These are phyloP conservation scores for Aradophagus sp. DNA, from an alignment of 1,140 invertebrate genomes.

Conservation along the genomic window DNA sequence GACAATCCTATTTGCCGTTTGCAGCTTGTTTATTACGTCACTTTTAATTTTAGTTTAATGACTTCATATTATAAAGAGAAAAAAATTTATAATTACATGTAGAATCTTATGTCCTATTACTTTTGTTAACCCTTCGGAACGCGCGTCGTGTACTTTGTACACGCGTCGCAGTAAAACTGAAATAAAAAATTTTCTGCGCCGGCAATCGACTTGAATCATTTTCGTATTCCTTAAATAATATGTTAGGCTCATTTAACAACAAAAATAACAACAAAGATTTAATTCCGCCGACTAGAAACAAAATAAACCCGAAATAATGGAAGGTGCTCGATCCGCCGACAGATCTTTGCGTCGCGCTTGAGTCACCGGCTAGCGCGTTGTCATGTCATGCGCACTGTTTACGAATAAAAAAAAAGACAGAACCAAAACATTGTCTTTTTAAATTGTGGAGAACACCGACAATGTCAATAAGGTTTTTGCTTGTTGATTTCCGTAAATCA, in stretches of 20 bases:
- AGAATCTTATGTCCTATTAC: no score
- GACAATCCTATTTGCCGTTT: no score
- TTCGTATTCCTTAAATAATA: constrained; percentile 8
- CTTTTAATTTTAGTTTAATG: no score
- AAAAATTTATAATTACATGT: no score
- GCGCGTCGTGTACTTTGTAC: constrained; percentile 4
- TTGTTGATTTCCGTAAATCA: no score
- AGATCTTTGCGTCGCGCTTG: no score
- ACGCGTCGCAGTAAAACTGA: constrained; percentile 10
- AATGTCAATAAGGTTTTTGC: no score
- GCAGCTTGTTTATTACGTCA: no score
- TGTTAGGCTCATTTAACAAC: constrained; percentile 6
- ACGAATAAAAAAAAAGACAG: constrained; percentile 15
- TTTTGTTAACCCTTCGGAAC: neutral
- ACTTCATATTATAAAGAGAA: no score
- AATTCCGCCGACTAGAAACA: neutral
- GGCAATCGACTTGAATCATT: constrained; percentile 8
- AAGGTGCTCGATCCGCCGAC: no score
- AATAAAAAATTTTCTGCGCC: constrained; percentile 8
- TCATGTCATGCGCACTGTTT: constrained; percentile 17
- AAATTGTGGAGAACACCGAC: constrained; percentile 5
- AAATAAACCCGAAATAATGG: constrained; percentile 4
- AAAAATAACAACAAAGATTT: constrained; percentile 1
- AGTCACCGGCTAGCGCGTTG: constrained; percentile 4
- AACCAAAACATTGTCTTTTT: constrained; percentile 10